Conservation (phyloP, 2,888 invertebrate species). For the Zeuzera pyrina region DNA sequence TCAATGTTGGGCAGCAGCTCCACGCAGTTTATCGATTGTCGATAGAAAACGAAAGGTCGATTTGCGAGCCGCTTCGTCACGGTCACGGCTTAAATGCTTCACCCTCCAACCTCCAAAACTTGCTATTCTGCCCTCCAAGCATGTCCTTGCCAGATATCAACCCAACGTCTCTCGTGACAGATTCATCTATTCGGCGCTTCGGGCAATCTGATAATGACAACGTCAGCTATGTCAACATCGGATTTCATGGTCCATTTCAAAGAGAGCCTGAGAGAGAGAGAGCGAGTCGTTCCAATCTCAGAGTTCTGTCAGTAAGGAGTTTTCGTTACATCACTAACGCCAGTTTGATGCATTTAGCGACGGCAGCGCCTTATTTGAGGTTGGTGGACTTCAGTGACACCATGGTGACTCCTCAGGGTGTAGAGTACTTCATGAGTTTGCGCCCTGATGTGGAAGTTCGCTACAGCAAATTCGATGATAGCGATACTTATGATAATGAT, state of each 20-base stretch:
- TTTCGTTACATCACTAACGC: conserved; percentile 76
- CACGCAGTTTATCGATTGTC: conserved; percentile 25
- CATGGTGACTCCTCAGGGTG: conserved; percentile 73
- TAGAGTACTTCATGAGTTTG: conserved; percentile 71
- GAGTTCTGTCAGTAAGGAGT: conserved; percentile 68
- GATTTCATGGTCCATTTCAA: conserved; percentile 18
- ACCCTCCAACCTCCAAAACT: not conserved
- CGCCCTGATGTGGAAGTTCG: conserved; percentile 73
- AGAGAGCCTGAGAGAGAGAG: conserved; percentile 18
- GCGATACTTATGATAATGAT: no score
- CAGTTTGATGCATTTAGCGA: conserved; percentile 73
- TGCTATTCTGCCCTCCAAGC: not conserved
- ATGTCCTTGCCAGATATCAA: conserved; percentile 17
- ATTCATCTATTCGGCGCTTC: conserved; percentile 41
- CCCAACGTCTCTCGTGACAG: conserved; percentile 34
- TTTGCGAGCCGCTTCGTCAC: not conserved
- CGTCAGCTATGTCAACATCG: conserved; percentile 40
- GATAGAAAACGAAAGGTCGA: conserved; percentile 7
- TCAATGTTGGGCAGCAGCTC: conserved; percentile 31
- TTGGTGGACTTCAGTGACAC: conserved; percentile 79
- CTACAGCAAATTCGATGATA: conserved; percentile 24
- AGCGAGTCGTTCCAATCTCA: conserved; percentile 58
- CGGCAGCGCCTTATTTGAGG: conserved; percentile 72
- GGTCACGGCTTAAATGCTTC: not conserved
- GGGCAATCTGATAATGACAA: conserved; percentile 42